Percentiles rank a stretch among this genome's conserved stretches.
Evolutionary conservation across 2,888 invertebrate species (phyloP).

Genomic region (Chymomyza amoena): DNA sequence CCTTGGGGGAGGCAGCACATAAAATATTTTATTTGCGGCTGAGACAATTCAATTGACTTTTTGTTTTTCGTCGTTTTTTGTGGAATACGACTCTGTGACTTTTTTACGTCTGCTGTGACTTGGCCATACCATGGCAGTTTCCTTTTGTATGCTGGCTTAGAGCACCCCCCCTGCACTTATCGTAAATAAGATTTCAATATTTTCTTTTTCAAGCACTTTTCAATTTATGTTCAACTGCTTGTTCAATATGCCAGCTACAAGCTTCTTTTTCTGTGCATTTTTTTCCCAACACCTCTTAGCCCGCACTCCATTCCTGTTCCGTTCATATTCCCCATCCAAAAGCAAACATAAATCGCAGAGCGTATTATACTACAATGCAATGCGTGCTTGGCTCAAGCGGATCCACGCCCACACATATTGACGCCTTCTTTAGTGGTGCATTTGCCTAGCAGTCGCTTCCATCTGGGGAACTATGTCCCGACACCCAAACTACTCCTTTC

Average conservation of each 20-base stretch:
- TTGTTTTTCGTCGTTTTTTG: background rate
- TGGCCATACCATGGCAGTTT: background rate
- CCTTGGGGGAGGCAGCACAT: constrained; percentile 21
- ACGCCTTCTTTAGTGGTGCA: background rate
- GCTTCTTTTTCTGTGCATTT: constrained; percentile 23
- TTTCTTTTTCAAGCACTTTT: constrained; percentile 45
- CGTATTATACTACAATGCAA: constrained; percentile 69
- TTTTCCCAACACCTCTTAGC: background rate
- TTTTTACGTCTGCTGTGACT: background rate
- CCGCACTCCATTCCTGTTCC: background rate
- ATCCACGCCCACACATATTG: constrained; percentile 14
- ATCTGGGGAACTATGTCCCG: constrained; percentile 2
- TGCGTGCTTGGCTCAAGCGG: constrained; percentile 61
- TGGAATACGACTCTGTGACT: background rate
- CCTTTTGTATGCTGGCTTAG: background rate
- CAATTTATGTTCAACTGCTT: constrained; percentile 59
- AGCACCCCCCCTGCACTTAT: constrained; percentile 37
- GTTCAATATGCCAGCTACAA: constrained; percentile 64
- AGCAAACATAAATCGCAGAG: constrained; percentile 69
- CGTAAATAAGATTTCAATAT: constrained; percentile 63
- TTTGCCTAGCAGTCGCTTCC: constrained; percentile 6
- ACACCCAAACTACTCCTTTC: background rate
- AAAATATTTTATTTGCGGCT: constrained; percentile 58
- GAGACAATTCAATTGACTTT: constrained; percentile 58
- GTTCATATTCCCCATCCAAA: constrained; percentile 1